These are phyloP conservation scores for Penaeus indicus DNA, from an alignment of 1,140 invertebrate genomes.

Conservation along the genomic window DNA sequence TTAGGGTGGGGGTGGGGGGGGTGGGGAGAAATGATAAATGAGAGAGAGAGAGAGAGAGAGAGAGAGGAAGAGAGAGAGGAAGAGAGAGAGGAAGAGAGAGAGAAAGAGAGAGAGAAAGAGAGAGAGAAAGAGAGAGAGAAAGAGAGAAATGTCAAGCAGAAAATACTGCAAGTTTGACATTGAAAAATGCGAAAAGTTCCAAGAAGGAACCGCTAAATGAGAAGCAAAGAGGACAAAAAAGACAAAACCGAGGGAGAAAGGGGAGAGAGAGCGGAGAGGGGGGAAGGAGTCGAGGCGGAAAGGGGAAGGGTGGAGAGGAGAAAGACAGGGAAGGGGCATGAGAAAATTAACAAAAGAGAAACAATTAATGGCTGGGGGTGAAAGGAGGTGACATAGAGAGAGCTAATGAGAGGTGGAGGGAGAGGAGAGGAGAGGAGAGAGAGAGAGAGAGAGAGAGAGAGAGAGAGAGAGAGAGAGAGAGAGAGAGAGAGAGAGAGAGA, in stretches of 20 bases:
- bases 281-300: neutral
- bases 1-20: neutral
- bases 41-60: too few species aligned
- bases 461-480: neutral
- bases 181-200: neutral
- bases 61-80: too few species aligned
- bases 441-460: neutral
- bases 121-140: conserved; percentile 25
- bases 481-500: neutral
- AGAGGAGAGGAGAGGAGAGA: neutral
- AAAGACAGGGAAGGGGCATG: neutral
- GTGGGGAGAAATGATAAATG: neutral
- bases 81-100: too few species aligned
- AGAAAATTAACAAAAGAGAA: neutral
- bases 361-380: neutral
- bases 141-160: neutral
- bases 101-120: neutral
- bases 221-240: neutral
- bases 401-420: neutral
- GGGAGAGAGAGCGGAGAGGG: neutral
- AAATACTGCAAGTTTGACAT: too few species aligned
- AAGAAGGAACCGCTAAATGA: neutral
- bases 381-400: too few species aligned
- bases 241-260: neutral
- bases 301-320: neutral